Evolutionary conservation across 2,797 vertebrate genomes (phyloP), one percentile per base, ranked within the genome.

Genomic region (Semaprochilodus insignis): DNA sequence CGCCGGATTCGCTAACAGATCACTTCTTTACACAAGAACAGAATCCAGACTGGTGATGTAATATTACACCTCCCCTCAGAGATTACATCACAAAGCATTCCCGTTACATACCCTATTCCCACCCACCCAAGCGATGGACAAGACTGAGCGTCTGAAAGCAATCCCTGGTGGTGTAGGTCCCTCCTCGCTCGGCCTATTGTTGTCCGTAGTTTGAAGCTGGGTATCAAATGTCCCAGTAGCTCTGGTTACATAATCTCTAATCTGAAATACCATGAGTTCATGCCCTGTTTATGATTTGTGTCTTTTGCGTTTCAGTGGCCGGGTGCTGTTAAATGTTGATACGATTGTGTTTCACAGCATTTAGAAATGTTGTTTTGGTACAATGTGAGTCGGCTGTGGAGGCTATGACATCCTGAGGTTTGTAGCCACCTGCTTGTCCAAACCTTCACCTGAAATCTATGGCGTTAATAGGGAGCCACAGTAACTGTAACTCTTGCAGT

Each of bases 171-270:
- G 52, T 73, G 16, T 34, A 34, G 25, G 51, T 54, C 23, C 0
- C 54, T 73, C 31, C 19, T 15, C 15, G 2, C 4, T 3, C 6
- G 0, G 51, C 6, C 52, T 13, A 15, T n/a, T 48, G 36, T 69
- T 44, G 23, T 63, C 60, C 40, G 40, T 48, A 23, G 71, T 57
- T 74, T 57, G 15, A 25, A 15, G 13, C 11, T 74, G 71, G 10
- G 10, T 74, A 55, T 74, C 51, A 74, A 36, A 57, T 3, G 52
- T 34, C 85, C 78, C 85, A 89, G 85, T 89, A 13, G 85, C 80
- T 84, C 83, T 83, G 83, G 90, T 91, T 91, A 88, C 17, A 31
- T 91, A 90, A 90, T 73, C 80, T 72, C 72, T 89, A 87, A 89
- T 88, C 89, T 86, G 83, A 89, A 57, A 74, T 36, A 57, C 27